Percentiles rank a stretch among this genome's conserved stretches.
Conservation (phyloP, 2,113 vertebrate species). For the Aplodontia rufa region DNA sequence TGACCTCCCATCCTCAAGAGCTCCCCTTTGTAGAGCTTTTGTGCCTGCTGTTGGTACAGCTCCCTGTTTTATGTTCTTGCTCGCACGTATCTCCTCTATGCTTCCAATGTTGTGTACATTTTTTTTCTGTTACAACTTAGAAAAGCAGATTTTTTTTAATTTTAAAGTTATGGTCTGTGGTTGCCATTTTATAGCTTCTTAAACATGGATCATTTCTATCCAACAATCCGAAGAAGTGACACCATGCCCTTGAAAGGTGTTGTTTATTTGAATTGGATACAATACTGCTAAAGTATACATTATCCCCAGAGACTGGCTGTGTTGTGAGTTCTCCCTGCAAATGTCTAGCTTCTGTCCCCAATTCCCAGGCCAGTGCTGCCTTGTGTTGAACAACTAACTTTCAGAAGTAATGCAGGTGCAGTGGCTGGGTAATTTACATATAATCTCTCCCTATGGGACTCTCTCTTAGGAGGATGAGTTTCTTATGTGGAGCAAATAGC, state of each 20-base stretch:
- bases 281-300: conserved; percentile 50
- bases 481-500: neutral
- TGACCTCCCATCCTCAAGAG: neutral
- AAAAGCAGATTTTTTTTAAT: conserved; percentile 36
- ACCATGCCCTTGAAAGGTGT: conserved; percentile 49
- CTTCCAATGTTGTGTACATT: neutral
- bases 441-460: conserved; percentile 8
- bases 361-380: conserved; percentile 17
- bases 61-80: conserved; percentile 9
- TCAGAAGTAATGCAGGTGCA: neutral
- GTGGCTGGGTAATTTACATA: neutral
- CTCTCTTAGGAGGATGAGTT: neutral
- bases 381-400: conserved; percentile 27
- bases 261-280: conserved; percentile 65
- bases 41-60: neutral
- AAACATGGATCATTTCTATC: conserved; percentile 67
- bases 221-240: conserved; percentile 65
- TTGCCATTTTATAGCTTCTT: conserved; percentile 73
- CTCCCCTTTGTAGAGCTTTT: neutral
- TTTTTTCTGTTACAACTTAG: conserved; percentile 37
- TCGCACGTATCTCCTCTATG: neutral
- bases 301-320: conserved; percentile 8
- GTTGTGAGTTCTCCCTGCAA: conserved; percentile 44
- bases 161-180: conserved; percentile 59
- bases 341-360: conserved; percentile 53